These are phyloP conservation scores for Philopedon plagiatum DNA, from an alignment of 2,888 invertebrate species.

Conservation along the genomic window DNA sequence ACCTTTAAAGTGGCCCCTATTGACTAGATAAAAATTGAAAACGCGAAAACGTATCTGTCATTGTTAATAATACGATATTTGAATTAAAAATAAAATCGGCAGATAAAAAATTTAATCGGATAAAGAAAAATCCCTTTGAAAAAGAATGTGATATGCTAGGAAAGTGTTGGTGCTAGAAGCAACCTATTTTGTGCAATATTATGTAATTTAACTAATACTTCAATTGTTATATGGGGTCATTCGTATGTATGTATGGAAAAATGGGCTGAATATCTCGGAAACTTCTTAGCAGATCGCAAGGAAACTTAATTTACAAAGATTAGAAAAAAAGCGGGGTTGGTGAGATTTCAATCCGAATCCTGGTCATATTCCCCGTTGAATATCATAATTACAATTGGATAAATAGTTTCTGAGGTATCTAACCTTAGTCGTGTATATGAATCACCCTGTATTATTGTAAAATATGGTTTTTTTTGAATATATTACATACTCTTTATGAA, in stretches of 20 bases:
- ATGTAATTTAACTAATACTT: conserved; percentile 55
- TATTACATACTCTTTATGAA: neutral
- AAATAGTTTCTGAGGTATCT: neutral
- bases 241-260: too few species aligned
- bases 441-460: neutral
- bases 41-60: neutral
- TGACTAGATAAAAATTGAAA: too few species aligned
- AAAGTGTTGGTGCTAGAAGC: conserved; percentile 68
- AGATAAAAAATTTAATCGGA: conserved; percentile 13
- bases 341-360: too few species aligned
- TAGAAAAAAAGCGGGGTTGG: too few species aligned
- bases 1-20: too few species aligned
- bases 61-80: neutral
- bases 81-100: conserved; percentile 29
- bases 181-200: conserved; percentile 69
- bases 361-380: neutral
- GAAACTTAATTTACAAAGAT: too few species aligned
- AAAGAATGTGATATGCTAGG: conserved; percentile 69
- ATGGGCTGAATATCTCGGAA: too few species aligned
- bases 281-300: too few species aligned
- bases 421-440: neutral
- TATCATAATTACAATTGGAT: neutral
- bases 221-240: neutral
- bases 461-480: neutral
- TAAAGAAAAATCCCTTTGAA: conserved; percentile 42